phyloP scores from a whole-genome alignment of 2,797 vertebrate genomes.

The Fundulus diaphanus region DNA sequence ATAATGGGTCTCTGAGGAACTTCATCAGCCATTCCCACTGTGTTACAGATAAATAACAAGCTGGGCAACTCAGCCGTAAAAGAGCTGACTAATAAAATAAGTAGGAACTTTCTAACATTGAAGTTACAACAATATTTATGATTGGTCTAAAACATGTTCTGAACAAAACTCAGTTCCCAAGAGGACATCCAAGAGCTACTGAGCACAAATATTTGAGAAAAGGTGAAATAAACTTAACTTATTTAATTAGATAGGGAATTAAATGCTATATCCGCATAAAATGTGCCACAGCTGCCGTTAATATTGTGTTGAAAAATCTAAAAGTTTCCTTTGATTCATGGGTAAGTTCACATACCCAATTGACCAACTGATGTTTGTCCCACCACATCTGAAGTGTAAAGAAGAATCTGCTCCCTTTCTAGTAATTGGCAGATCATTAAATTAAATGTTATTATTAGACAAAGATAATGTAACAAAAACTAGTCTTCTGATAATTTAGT shows the following conservation, averaged over 20 bases:
- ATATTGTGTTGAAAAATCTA: background rate
- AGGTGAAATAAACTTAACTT: background rate
- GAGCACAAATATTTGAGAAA: background rate
- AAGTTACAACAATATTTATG: background rate
- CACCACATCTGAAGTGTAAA: background rate
- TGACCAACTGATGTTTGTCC: background rate
- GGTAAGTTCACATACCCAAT: background rate
- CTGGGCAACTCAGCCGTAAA: conserved; percentile 46
- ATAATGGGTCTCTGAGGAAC: conserved; percentile 82
- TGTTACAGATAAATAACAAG: conserved; percentile 74
- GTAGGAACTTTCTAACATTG: background rate
- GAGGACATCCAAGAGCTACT: background rate
- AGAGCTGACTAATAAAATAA: conserved; percentile 40
- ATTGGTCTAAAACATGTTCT: background rate
- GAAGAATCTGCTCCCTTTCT: background rate
- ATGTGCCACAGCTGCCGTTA: background rate
- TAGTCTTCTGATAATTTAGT: background rate
- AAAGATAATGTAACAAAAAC: background rate
- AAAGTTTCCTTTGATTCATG: background rate
- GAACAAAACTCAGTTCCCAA: background rate
- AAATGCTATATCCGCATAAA: background rate
- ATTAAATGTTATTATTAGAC: background rate
- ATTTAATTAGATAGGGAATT: background rate
- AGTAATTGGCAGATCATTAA: background rate
- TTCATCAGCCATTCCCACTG: conserved; percentile 72